Evolutionary conservation across 2,888 invertebrate species (phyloP), one percentile per base, ranked within the genome.

Genomic region (Drosophila fungiperda): DNA sequence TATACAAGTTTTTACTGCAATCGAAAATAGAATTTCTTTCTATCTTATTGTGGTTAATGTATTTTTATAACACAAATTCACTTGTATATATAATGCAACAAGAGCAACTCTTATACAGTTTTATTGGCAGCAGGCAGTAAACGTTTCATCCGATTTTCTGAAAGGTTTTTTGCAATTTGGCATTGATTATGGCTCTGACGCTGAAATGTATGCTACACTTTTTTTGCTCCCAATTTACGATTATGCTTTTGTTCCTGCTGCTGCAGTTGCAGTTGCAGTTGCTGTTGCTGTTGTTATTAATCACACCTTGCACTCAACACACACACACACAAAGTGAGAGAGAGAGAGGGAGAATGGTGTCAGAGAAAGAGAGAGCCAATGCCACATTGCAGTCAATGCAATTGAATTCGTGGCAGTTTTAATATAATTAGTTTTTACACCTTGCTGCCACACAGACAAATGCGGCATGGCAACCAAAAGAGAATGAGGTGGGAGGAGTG

Each of bases 321-420:
- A 48, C 42, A 67, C 57, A 50, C 59, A 61, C 65, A 58, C 42
- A 53, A 12, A 33, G 20, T 4, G 20, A 4, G n/a, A 50, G 50
- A 42, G 42, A 20, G n/a, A 9, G 15, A 45, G 15, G 23, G 8
- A 23, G 45, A 45, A 26, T 15, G 23, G 8, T 2, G 40, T 40
- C 20, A 3, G 17, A 50, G 32, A 50, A n/a, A 53, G 8, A n/a
- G 23, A 36, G 9, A 54, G 23, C 15, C 23, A 54, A 55, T n/a
- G 55, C 29, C 23, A 63, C 38, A 48, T 12, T 52, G 40, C 84
- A 77, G 72, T 72, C 81, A 82, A 78, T 83, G 82, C 89, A 89
- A 86, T 86, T 87, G 86, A 86, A 86, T 84, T 86, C 82, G 89
- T 86, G 87, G 86, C 89, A 89, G 84, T 86, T 89, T 86, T 86